Base-by-base conservation (phyloP, 1,140 invertebrate species). In the Andricus grossulariae region DNA sequence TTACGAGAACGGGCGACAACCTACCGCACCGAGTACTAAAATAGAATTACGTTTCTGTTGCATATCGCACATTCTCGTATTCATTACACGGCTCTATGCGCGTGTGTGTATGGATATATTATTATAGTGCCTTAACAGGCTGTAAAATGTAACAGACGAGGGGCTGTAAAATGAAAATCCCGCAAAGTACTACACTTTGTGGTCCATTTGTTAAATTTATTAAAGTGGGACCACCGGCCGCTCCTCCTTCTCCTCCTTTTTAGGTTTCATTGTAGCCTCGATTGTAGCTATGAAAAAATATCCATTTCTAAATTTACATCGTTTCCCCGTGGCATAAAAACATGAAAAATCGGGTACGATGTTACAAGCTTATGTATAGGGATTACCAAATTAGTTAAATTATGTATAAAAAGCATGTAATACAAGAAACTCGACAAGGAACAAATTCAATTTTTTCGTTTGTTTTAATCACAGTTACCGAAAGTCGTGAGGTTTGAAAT, bases 1-100 rank as follows among this genome's bases (percentile, higher is more conserved):
- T 85, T 85, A 85, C 79, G 84, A 82, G 76, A 74, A 75, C 81
- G 74, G 75, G 74, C 82, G 77, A 82, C 83, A 85, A 85, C 84
- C 84, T 85, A 85, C 84, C 83, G 84, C 84, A 85, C 84, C 21
- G 57, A 39, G 25, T 25, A 32, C 16, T 66, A 66, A 66, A 66
- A 66, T 66, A 66, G 57, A 66, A 66, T 66, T 66, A 66, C 57
- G 25, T 66, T 66, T 66, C 57, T 66, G 78, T 60, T 78, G 83
- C 75, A 82, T 80, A 83, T 84, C 76, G 76, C 57, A 66, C 57
- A 66, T 66, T 66, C 25, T 66, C 57, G 57, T 66, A 66, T 66
- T 66, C 57, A 66, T 66, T 66, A 66, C 25, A 66, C 7, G 57
- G 21, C 12, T 11, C 12, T 39, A 32, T 25, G 12, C 13, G 25